Evolutionary conservation across 2,797 vertebrate species (phyloP).

Genomic region (Phylloscopus collybita): DNA sequence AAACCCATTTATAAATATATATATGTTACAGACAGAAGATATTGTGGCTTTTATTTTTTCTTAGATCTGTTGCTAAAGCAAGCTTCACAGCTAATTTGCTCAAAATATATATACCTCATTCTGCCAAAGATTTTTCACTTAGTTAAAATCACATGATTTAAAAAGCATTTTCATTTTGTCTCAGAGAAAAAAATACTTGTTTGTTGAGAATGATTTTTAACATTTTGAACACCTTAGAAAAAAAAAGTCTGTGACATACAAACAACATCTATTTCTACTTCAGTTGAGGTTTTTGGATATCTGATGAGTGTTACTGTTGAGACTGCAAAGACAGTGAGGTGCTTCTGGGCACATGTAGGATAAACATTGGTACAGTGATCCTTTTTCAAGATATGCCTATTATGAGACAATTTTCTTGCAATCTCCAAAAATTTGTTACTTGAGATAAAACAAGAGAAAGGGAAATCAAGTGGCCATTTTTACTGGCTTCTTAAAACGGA

Average conservation of each 20-base stretch:
- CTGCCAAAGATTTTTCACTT: not conserved
- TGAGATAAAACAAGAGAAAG: not conserved
- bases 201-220: not conserved
- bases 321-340: not conserved
- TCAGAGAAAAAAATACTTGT: not conserved
- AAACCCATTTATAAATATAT: not conserved
- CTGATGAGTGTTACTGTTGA: not conserved
- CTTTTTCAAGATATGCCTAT: not conserved
- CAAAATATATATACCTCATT: not conserved
- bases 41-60: not conserved
- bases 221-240: not conserved
- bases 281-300: not conserved
- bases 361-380: not conserved
- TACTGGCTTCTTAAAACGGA: not conserved
- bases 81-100: not conserved
- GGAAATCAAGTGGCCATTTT: not conserved
- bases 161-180: not conserved
- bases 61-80: not conserved
- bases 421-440: not conserved
- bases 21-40: not conserved
- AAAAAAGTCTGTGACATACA: not conserved
- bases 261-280: not conserved
- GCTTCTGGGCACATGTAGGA: not conserved
- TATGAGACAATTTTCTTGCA: not conserved
- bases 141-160: not conserved